phyloP scores from a whole-genome alignment of 2,888 invertebrate genomes.

The Rhagonycha fulva region DNA sequence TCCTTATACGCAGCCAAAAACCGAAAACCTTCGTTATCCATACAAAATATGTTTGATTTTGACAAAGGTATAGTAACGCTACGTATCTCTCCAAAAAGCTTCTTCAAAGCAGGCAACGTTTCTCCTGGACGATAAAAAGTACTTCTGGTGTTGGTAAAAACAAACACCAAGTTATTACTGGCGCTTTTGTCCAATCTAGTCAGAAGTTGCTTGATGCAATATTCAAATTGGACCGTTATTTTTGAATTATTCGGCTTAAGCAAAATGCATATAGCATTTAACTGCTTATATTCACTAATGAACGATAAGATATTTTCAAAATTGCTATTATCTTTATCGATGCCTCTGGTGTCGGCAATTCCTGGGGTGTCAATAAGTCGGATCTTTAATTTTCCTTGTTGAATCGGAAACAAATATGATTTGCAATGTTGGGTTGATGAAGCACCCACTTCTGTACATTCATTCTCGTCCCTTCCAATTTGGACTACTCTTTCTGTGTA shows the following conservation, averaged over 20 bases:
- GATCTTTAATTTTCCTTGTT: neutral
- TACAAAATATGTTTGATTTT: slow-evolving; percentile 19
- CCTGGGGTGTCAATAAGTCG: slow-evolving; percentile 30
- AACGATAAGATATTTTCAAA: slow-evolving; percentile 40
- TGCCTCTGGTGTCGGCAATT: slow-evolving; percentile 40
- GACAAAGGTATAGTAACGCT: slow-evolving; percentile 17
- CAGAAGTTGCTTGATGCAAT: slow-evolving; percentile 19
- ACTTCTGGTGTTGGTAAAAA: slow-evolving; percentile 28
- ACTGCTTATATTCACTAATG: slow-evolving; percentile 17
- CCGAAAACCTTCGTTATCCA: slow-evolving; percentile 29
- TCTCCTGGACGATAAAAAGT: slow-evolving; percentile 31
- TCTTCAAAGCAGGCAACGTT: slow-evolving; percentile 18
- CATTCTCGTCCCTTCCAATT: slow-evolving; percentile 27
- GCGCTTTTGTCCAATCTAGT: slow-evolving; percentile 27
- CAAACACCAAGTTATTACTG: slow-evolving; percentile 25
- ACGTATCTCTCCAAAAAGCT: slow-evolving; percentile 12
- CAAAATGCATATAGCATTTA: slow-evolving; percentile 30
- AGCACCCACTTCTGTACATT: slow-evolving; percentile 20
- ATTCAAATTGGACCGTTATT: slow-evolving; percentile 17
- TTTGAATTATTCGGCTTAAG: slow-evolving; percentile 29
- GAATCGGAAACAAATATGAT: neutral
- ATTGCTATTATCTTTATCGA: slow-evolving; percentile 39
- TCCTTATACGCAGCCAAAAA: slow-evolving; percentile 16
- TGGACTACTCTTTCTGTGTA: slow-evolving; percentile 13
- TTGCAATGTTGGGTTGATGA: slow-evolving; percentile 26